Evolutionary conservation across 2,113 vertebrate genomes (phyloP), one percentile per base, ranked within the genome.

Genomic region (Myrmecophaga tridactyla): DNA sequence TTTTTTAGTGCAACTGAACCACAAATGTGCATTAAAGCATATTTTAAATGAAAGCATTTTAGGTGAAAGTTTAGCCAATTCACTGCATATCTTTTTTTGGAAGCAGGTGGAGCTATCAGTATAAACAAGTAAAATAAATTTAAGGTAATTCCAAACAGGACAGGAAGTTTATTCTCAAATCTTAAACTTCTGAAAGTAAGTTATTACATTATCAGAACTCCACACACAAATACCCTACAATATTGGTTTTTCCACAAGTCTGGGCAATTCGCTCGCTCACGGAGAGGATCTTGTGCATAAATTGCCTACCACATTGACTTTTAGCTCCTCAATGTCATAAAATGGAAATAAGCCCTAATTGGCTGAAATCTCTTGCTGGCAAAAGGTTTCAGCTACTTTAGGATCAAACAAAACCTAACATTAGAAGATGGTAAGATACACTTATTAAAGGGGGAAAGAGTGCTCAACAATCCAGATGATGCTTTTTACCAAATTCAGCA

Each of bases 101-200:
- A 92, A 92, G 15, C 41, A 86, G 27, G 48, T 25, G 41, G 56
- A 60, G 48, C 17, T 23, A 95, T 70, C 60, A 89, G 67, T 92
- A 85, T 87, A 81, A 84, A 93, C 51, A 90, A 96, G 76, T 83
- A 78, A 94, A 83, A 65, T 60, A 89, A 93, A 84, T 17, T 53
- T 70, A 90, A 86, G 36, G 43, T 94, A 72, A 89, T 29, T n/a
- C 48, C 93, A 95, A 63, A 88, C 81, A 51, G 36, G 23, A 73
- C 29, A 36, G 56, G 29, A 87, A 94, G 13, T 84, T 41, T 78
- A 36, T 70, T 82, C 43, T 80, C 27, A 14, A 84, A 76, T 43
- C 51, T 29, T 77, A 23, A 94, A 90, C 62, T 94, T 78, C 25
- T 83, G 13, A 86, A 94, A 85, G 65, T 67, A 97, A 96, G 89